Evolutionary conservation across 2,797 vertebrate species (phyloP).

Genomic region (Pteronotus mesoamericanus): DNA sequence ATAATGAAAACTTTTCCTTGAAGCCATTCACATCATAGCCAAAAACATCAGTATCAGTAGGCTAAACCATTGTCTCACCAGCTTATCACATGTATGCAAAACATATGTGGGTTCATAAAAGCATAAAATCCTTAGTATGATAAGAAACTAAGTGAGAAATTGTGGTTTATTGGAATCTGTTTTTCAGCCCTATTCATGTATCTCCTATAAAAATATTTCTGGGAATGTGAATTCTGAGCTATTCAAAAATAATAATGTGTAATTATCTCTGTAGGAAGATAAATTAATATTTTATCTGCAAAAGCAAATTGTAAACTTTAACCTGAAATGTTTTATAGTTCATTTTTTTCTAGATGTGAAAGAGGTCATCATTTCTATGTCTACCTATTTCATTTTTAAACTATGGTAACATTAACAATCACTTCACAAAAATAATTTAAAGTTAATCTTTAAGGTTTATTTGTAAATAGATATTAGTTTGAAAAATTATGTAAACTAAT

Average conservation of each 20-base stretch:
- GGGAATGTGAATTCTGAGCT: neutral
- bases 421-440: constrained; percentile 21
- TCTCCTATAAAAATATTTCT: neutral
- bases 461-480: neutral
- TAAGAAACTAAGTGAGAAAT: neutral
- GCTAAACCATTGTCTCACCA: neutral
- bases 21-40: neutral
- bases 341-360: neutral
- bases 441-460: neutral
- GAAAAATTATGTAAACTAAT: neutral
- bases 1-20: neutral
- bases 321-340: neutral
- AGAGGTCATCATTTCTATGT: neutral
- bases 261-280: neutral
- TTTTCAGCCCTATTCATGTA: neutral
- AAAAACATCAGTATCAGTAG: neutral
- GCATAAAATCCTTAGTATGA: neutral
- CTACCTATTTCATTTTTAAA: neutral
- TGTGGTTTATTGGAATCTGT: neutral
- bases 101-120: neutral
- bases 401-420: neutral
- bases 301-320: neutral
- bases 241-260: neutral
- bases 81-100: neutral
- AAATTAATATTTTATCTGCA: neutral